These are phyloP conservation scores for Pelecanoides urinatrix DNA, from an alignment of 2,113 vertebrate genomes.

Conservation along the genomic window DNA sequence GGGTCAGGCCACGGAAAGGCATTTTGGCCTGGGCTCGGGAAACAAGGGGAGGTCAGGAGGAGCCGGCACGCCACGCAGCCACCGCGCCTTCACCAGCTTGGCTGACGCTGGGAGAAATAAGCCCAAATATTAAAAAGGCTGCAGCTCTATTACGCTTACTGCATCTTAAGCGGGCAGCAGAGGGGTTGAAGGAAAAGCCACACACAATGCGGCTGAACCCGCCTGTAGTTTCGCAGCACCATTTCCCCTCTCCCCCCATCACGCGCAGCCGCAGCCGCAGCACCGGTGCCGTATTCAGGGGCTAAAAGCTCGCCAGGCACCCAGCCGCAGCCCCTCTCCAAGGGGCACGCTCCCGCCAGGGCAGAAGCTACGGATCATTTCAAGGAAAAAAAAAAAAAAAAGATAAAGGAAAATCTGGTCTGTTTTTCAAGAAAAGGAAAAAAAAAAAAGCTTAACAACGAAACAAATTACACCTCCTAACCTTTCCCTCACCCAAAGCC, in stretches of 20 bases:
- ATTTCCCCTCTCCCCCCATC: not conserved
- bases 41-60: not conserved
- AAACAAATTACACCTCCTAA: not conserved
- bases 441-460: not conserved
- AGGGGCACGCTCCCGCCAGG: rapidly evolving
- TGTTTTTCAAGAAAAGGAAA: not conserved
- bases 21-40: not conserved
- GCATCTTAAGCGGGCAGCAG: not conserved
- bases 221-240: not conserved
- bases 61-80: rapidly evolving
- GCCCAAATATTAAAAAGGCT: not conserved
- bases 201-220: rapidly evolving
- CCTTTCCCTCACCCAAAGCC: not conserved
- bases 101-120: not conserved
- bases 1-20: not conserved
- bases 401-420: not conserved
- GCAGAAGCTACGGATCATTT: not conserved
- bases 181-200: not conserved
- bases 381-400: too few relatives aligned
- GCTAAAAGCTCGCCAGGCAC: rapidly evolving
- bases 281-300: rapidly evolving
- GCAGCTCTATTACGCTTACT: not conserved
- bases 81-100: not conserved
- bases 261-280: not conserved
- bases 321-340: too few relatives aligned